These are phyloP conservation scores for Eilema depressum DNA, from an alignment of 2,888 invertebrate genomes.

Conservation along the genomic window DNA sequence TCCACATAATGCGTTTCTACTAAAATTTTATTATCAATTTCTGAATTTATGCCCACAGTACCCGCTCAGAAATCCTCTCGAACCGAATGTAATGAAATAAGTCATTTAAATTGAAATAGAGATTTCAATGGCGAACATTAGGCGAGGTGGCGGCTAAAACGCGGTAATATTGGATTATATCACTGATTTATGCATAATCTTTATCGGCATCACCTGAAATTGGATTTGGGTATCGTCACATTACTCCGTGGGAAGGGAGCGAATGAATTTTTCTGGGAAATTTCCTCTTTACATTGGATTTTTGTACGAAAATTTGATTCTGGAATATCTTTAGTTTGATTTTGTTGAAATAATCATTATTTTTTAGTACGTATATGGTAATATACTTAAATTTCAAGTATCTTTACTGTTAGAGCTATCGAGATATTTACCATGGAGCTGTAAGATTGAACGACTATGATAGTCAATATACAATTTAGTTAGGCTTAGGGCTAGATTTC, in stretches of 20 bases:
- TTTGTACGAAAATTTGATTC: conserved; percentile 9
- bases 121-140: conserved; percentile 83
- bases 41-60: conserved; percentile 76
- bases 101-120: conserved; percentile 86
- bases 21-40: conserved; percentile 84
- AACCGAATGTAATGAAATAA: conserved; percentile 81
- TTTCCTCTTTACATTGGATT: conserved; percentile 19
- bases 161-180: conserved; percentile 84
- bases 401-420: no score
- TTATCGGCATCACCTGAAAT: conserved; percentile 83
- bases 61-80: conserved; percentile 67
- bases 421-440: no score
- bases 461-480: no score
- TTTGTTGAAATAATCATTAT: neutral
- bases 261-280: conserved; percentile 26
- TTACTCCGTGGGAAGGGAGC: conserved; percentile 52
- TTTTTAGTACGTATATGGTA: neutral
- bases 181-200: conserved; percentile 86
- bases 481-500: no score
- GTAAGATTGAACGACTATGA: no score
- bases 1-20: conserved; percentile 67
- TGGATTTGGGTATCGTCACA: conserved; percentile 78
- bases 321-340: neutral
- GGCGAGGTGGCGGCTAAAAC: conserved; percentile 74
- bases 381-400: neutral